Evolutionary conservation across 2,888 invertebrate genomes (phyloP), one percentile per base, ranked within the genome.

Genomic region (Hyposoter dolosus): DNA sequence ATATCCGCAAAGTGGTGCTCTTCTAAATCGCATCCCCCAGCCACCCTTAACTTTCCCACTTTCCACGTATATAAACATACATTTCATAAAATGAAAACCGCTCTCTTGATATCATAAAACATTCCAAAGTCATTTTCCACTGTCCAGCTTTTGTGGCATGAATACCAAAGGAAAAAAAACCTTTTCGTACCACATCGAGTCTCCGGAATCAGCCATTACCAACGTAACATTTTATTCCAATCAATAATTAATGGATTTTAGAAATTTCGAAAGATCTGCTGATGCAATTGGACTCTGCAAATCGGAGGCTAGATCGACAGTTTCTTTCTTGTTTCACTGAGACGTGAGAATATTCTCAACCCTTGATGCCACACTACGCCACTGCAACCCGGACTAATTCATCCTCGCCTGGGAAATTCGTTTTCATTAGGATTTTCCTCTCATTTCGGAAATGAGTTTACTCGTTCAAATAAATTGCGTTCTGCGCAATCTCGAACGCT

Each of bases 1-100:
- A 56, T 56, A 83, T 66, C 76, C 71, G 76, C 47, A 81, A 82
- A 80, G 80, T 81, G 80, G 76, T 80, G 60, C 80, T 68, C 77
- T 53, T 66, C 71, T 65, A 53, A 80, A 82, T 81, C 53, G 45
- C 68, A 60, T 77, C 19, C 63, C 60, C 56, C 43, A 32, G 50
- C 17, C 12, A 5, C 43, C 50, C 71, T 77, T 60, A 12, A 69
- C 47, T 63, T 63, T 63, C 35, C 47, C 74, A 12, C 19, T 17
- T 76, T 40, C 19, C 66, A 17, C 68, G 17, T 66, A 66, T 23
- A 72, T 77, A 65, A n/a, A 40, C 19, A 28, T 53, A 50, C 60
- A 65, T 35, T 63, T 63, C 45, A 23, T 71, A 19, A 63, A 28
- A 28, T 7, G 47, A 63, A 28, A 28, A 5, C 43, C 56, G 53